These are phyloP conservation scores for Elgaria multicarinata DNA, from an alignment of 2,113 vertebrate genomes.

Conservation along the genomic window DNA sequence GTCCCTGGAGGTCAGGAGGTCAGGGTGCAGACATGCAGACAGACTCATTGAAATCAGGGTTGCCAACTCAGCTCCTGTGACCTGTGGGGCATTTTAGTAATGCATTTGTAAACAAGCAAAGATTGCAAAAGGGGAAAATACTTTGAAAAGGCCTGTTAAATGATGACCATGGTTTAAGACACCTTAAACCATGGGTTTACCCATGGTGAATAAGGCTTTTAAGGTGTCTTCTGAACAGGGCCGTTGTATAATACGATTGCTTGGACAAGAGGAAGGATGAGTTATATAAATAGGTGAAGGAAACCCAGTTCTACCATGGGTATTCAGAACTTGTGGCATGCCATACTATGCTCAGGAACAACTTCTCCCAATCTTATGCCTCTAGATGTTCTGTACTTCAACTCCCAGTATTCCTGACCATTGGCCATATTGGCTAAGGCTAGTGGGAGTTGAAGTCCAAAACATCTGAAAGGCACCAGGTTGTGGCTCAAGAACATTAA, in stretches of 20 bases:
- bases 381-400: too few species aligned
- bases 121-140: not conserved
- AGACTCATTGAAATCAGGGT: not conserved
- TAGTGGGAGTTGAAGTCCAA: too few species aligned
- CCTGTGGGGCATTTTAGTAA: not conserved
- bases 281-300: not conserved
- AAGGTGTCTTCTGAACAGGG: too few species aligned
- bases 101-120: not conserved
- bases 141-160: not conserved
- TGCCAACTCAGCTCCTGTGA: not conserved
- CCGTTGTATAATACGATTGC: not conserved
- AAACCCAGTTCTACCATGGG: not conserved
- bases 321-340: not conserved
- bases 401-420: too few species aligned
- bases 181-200: too few species aligned
- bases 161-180: too few species aligned
- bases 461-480: too few species aligned
- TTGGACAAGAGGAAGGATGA: not conserved
- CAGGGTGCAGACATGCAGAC: not conserved
- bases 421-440: too few species aligned
- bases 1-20: not conserved
- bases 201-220: too few species aligned
- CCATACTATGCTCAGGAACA: not conserved
- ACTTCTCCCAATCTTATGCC: too few species aligned
- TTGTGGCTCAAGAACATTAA: not conserved